phyloP scores from a whole-genome alignment of 2,797 vertebrate species.

The Sebastes vulpes region DNA sequence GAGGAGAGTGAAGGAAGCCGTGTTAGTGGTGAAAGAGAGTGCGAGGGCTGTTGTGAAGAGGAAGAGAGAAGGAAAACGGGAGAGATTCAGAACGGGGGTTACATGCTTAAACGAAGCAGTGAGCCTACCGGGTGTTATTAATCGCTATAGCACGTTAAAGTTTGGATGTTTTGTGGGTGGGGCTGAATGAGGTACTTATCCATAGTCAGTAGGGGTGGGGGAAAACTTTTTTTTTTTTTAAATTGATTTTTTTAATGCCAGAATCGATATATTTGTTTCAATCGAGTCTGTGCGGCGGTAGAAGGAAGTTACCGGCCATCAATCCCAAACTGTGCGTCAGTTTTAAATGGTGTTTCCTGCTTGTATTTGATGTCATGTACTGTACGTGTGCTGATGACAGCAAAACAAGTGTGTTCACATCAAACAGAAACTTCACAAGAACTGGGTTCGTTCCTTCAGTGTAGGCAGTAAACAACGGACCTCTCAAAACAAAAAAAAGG shows the following conservation, averaged over 20 bases:
- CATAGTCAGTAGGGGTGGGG: no score
- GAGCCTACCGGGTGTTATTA: not conserved
- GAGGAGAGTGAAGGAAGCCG: constrained; percentile 44
- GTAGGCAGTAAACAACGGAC: not conserved
- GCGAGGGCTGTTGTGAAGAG: constrained; percentile 55
- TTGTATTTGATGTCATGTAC: not conserved
- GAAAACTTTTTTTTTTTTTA: no score
- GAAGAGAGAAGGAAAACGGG: constrained; percentile 34
- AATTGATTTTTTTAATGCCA: no score
- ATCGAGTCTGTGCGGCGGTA: no score
- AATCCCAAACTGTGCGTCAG: not conserved
- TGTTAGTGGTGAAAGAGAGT: constrained; percentile 56
- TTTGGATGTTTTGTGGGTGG: not conserved
- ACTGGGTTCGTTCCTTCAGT: not conserved
- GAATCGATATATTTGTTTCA: no score
- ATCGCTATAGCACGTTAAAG: not conserved
- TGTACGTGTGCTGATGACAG: constrained; percentile 20
- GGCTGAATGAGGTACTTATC: not conserved
- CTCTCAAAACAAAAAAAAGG: not conserved
- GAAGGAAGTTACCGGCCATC: no score
- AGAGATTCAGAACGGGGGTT: constrained; percentile 37
- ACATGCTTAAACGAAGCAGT: not conserved
- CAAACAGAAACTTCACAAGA: constrained; percentile 2
- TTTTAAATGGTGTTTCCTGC: not conserved
- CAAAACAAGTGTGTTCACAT: constrained; percentile 28